These are phyloP conservation scores for Pseudois nayaur DNA, from an alignment of 2,113 vertebrate species.

Conservation along the genomic window DNA sequence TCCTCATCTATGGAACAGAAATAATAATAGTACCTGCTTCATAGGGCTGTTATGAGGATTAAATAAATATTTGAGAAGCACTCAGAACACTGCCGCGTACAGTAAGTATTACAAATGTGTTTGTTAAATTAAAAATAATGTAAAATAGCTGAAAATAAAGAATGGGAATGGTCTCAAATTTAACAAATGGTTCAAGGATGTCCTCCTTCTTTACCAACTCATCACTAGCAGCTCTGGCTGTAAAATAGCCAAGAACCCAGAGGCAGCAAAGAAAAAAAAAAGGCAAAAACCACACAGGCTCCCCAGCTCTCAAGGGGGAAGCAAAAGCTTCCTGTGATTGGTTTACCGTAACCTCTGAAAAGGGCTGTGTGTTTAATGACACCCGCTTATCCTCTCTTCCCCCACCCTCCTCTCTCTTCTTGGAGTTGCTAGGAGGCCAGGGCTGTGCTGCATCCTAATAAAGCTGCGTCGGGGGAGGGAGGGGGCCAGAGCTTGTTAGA, in stretches of 20 bases:
- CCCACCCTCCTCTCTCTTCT: neutral
- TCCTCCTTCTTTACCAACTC: slow-evolving; percentile 21
- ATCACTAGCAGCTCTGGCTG: neutral
- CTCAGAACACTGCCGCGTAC: neutral
- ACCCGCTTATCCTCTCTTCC: neutral
- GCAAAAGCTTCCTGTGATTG: neutral
- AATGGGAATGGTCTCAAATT: neutral
- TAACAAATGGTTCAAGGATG: slow-evolving; percentile 20
- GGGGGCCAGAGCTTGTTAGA: neutral
- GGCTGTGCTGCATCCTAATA: neutral
- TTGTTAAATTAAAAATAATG: neutral
- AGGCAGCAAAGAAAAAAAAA: neutral
- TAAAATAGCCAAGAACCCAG: slow-evolving; percentile 26
- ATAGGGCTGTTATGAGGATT: neutral
- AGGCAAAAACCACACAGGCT: neutral
- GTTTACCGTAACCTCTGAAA: neutral
- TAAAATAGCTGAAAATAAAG: slow-evolving; percentile 31
- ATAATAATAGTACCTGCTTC: neutral
- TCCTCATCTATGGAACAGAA: neutral
- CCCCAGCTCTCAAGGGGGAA: neutral
- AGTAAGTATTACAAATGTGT: neutral
- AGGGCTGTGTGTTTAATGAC: slow-evolving; percentile 20
- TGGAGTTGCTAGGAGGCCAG: slow-evolving; percentile 28
- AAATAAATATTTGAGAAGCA: slow-evolving; percentile 24
- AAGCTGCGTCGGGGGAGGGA: neutral